These are phyloP conservation scores for Ginglymostoma cirratum DNA, from an alignment of 2,113 vertebrate species.

Conservation along the genomic window DNA sequence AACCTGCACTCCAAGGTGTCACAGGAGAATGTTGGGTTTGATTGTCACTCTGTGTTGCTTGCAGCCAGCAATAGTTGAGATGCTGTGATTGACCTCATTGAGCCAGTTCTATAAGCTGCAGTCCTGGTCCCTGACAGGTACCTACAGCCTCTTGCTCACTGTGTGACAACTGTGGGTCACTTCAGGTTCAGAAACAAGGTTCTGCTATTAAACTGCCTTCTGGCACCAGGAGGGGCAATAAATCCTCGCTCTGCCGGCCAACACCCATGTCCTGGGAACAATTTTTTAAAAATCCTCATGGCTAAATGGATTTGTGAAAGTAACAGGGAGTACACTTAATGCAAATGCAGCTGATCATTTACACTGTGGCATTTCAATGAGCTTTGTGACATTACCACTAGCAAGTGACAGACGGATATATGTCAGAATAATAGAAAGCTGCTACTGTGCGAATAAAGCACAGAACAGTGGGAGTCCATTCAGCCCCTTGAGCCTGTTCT, in stretches of 20 bases:
- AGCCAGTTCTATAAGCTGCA: neutral
- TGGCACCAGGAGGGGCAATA: no score
- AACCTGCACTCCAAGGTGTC: no score
- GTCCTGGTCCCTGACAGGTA: neutral
- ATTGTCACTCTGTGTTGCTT: neutral
- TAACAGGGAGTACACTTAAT: neutral
- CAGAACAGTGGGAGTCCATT: neutral
- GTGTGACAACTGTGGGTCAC: neutral
- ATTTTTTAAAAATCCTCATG: neutral
- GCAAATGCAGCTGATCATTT: neutral
- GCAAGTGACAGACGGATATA: neutral
- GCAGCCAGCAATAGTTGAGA: neutral
- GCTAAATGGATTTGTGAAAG: neutral
- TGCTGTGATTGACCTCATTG: neutral
- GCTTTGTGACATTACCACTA: neutral
- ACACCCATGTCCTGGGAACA: no score
- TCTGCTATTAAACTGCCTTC: no score
- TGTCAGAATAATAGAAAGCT: neutral
- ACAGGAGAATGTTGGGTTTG: no score
- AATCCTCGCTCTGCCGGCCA: no score
- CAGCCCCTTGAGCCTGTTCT: no score
- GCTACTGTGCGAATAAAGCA: neutral
- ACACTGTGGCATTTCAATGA: neutral
- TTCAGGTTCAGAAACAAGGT: neutral
- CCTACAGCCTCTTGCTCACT: neutral